A percentile compares a stretch with the other conserved stretches of the same genome.
Evolutionary conservation across 2,797 vertebrate genomes (phyloP).

Genomic region (Hippocampus kuda): DNA sequence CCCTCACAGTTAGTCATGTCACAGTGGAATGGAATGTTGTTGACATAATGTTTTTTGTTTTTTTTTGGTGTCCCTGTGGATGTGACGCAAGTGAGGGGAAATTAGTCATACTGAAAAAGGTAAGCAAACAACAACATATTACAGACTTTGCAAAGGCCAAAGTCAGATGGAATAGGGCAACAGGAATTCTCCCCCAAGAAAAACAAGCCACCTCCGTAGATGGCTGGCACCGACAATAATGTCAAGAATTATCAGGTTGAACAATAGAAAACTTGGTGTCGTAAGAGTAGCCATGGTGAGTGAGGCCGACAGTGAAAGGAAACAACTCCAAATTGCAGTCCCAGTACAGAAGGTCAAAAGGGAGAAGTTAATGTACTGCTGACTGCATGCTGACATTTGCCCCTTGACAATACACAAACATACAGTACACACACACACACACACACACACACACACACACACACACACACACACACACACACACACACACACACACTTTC

Average conservation of each 20-base stretch:
- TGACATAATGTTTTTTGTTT: conserved; percentile 20
- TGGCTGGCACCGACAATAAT: conserved; percentile 32
- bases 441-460: background rate
- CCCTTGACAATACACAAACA: background rate
- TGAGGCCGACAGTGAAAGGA: conserved; percentile 38
- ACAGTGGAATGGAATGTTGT: background rate
- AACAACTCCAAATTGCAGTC: conserved; percentile 24
- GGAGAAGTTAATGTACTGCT: conserved; percentile 13
- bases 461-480: background rate
- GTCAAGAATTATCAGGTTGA: conserved; percentile 44
- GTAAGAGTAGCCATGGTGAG: conserved; percentile 16
- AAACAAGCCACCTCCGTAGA: conserved; percentile 21
- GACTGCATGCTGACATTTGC: conserved; percentile 2
- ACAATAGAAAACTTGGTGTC: conserved; percentile 50
- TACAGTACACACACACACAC: background rate
- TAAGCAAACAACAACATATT: conserved; percentile 25
- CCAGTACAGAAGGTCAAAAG: conserved; percentile 35
- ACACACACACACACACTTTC: too few species aligned
- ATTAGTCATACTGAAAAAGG: conserved; percentile 9
- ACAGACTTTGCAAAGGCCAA: conserved; percentile 15
- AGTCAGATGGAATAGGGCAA: conserved; percentile 24
- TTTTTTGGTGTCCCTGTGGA: conserved; percentile 16
- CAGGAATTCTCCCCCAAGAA: conserved; percentile 41
- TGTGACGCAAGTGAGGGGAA: conserved; percentile 14
- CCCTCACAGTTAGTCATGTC: background rate